Evolutionary conservation across 1,140 invertebrate genomes (phyloP).

Genomic region (Araneus ventricosus): DNA sequence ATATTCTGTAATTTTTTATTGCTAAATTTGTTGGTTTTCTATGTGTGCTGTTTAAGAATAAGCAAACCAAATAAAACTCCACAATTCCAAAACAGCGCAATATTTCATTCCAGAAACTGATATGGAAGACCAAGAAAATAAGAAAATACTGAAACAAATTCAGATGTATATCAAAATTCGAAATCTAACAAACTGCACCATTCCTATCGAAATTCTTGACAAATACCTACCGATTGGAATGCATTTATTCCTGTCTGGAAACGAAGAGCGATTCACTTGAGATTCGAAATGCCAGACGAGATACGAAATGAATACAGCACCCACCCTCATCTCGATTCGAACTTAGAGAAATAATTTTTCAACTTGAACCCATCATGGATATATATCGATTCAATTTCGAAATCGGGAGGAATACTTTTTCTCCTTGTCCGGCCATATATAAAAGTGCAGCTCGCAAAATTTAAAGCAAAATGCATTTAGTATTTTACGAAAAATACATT

Average conservation of each 20-base stretch:
- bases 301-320: conserved; percentile 25
- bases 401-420: neutral
- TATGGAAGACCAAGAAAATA: neutral
- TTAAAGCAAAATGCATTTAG: too few relatives aligned
- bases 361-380: neutral
- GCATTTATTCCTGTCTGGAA: neutral
- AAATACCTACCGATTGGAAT: conserved; percentile 15
- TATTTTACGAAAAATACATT: too few relatives aligned
- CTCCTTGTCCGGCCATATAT: too few relatives aligned
- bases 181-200: neutral
- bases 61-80: neutral
- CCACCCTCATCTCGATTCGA: neutral
- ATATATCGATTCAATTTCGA: neutral
- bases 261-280: neutral
- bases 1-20: too few relatives aligned
- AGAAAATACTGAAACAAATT: neutral
- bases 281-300: neutral
- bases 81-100: neutral
- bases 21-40: too few relatives aligned
- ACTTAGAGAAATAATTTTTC: neutral
- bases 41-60: too few relatives aligned
- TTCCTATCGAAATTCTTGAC: neutral
- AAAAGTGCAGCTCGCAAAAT: too few relatives aligned
- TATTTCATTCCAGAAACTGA: neutral
- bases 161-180: neutral